phyloP scores from a whole-genome alignment of 2,113 vertebrate genomes.

The Oreotrochilus melanogaster region DNA sequence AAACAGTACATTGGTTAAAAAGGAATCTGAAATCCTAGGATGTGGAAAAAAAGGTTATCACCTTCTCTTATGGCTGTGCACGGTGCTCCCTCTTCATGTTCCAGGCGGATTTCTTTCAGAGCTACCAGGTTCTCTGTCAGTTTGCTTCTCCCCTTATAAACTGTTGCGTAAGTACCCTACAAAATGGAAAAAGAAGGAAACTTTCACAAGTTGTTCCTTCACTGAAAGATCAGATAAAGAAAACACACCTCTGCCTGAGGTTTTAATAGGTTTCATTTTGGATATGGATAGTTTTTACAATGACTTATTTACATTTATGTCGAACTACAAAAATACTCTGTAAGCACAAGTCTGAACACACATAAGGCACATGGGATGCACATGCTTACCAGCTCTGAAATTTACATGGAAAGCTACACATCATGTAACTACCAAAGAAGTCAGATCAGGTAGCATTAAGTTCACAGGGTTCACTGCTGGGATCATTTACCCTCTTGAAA shows the following conservation, averaged over 20 bases:
- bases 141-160: constrained; percentile 98
- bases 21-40: background rate
- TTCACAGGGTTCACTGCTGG: background rate
- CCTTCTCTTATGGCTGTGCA: constrained; percentile 99
- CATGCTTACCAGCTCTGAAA: background rate
- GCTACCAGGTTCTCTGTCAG: constrained; percentile 98
- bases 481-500: background rate
- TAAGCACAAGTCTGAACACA: background rate
- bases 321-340: background rate
- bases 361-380: background rate
- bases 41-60: constrained; percentile 21
- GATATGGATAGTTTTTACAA: background rate
- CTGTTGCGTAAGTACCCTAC: constrained; percentile 97
- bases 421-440: background rate
- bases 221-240: background rate
- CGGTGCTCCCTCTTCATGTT: constrained; percentile 97
- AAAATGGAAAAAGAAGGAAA: background rate
- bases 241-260: background rate
- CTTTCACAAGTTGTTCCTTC: background rate
- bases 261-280: background rate
- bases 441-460: background rate
- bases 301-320: background rate
- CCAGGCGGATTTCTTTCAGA: constrained; percentile 96
- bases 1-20: background rate
- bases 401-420: background rate